Evolutionary conservation across 2,797 vertebrate genomes (phyloP).

Genomic region (Hybognathus amarus): DNA sequence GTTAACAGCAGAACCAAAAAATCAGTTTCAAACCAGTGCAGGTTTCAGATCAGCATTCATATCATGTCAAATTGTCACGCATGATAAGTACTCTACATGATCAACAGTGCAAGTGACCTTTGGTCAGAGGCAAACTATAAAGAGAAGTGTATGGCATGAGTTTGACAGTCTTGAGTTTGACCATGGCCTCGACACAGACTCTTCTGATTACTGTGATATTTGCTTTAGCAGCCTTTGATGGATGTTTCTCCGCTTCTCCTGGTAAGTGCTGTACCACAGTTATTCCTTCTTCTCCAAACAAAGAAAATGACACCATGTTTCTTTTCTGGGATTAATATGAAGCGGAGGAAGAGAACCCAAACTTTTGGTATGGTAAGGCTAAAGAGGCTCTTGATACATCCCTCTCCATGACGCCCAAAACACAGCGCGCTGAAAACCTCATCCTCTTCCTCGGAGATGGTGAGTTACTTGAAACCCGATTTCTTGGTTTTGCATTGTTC

Average conservation of each 20-base stretch:
- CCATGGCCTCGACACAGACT: slow-evolving; percentile 64
- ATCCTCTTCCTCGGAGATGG: slow-evolving; percentile 85
- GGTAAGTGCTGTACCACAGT: slow-evolving; percentile 67
- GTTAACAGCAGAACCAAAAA: too few species aligned
- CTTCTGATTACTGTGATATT: slow-evolving; percentile 66
- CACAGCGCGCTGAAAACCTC: slow-evolving; percentile 75
- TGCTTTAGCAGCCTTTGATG: slow-evolving; percentile 62
- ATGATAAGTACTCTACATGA: neutral
- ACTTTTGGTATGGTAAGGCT: slow-evolving; percentile 80
- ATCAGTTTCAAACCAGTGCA: neutral
- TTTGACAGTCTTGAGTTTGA: neutral
- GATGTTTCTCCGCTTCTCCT: slow-evolving; percentile 45
- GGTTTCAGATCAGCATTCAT: neutral
- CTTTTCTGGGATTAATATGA: neutral
- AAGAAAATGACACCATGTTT: neutral
- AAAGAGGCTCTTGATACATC: slow-evolving; percentile 69
- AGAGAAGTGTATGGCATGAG: slow-evolving; percentile 51
- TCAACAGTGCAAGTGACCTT: slow-evolving; percentile 66
- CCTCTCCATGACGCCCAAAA: slow-evolving; percentile 69
- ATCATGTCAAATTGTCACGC: neutral
- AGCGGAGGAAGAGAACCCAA: slow-evolving; percentile 76
- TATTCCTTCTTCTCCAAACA: neutral
- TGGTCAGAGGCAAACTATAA: slow-evolving; percentile 62
- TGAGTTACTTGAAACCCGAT: slow-evolving; percentile 60
- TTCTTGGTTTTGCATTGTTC: neutral